Evolutionary conservation across 1,140 invertebrate species (phyloP).

Genomic region (Carposina sasakii): DNA sequence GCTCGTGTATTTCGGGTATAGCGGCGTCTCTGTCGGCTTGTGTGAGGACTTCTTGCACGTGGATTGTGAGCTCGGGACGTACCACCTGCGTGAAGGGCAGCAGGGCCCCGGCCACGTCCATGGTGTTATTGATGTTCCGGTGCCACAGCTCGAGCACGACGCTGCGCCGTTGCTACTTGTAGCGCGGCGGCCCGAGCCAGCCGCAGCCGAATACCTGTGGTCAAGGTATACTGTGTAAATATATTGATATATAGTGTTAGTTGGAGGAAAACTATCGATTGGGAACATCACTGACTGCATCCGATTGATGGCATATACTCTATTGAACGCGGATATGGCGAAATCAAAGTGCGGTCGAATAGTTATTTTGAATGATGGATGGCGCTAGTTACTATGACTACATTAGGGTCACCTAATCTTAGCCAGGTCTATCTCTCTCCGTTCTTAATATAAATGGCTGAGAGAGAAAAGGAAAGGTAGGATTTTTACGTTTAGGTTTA

Average conservation of each 20-base stretch:
- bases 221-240: background rate
- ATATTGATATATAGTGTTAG: background rate
- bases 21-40: conserved; percentile 48
- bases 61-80: conserved; percentile 55
- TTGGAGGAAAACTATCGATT: too few relatives aligned
- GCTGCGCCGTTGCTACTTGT: conserved; percentile 76
- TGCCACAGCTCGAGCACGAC: conserved; percentile 73
- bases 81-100: conserved; percentile 62
- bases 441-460: too few relatives aligned
- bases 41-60: conserved; percentile 56
- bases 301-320: too few relatives aligned
- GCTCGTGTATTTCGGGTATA: conserved; percentile 61
- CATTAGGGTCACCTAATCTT: too few relatives aligned
- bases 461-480: too few relatives aligned
- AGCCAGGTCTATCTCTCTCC: too few relatives aligned
- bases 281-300: too few relatives aligned
- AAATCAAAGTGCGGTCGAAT: too few relatives aligned
- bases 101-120: conserved; percentile 64
- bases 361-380: too few relatives aligned
- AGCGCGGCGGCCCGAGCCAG: conserved; percentile 75
- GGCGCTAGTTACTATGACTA: too few relatives aligned
- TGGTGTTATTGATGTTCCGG: conserved; percentile 70
- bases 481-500: too few relatives aligned
- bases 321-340: too few relatives aligned
- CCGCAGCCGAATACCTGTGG: conserved; percentile 78